phyloP scores from a whole-genome alignment of 2,113 vertebrate species.

The Ctenodactylus gundi region DNA sequence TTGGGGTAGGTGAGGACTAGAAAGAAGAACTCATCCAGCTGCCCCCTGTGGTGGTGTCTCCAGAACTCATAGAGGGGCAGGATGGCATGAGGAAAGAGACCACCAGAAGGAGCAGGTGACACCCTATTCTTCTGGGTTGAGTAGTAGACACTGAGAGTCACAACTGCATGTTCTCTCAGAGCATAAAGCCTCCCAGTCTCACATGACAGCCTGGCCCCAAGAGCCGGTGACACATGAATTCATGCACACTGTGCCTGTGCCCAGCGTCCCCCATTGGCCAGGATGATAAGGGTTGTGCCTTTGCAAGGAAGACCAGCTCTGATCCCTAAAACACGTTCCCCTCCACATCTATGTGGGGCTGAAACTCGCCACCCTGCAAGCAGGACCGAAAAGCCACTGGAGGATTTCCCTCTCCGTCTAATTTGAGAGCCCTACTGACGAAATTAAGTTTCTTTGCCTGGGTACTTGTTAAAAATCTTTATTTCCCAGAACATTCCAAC shows the following conservation, averaged over 20 bases:
- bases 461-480: background rate
- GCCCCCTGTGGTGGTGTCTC: fast-evolving
- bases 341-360: background rate
- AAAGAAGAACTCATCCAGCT: fast-evolving
- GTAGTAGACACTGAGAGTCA: background rate
- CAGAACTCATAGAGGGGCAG: background rate
- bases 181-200: background rate
- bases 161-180: background rate
- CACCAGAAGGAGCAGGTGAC: background rate
- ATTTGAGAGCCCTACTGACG: background rate
- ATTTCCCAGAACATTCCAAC: background rate
- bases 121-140: background rate
- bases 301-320: background rate
- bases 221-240: background rate
- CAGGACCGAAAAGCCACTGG: background rate
- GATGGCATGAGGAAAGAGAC: background rate
- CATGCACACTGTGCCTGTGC: background rate
- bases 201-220: background rate
- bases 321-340: background rate
- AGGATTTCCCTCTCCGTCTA: background rate
- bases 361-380: background rate
- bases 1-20: background rate
- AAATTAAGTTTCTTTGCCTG: background rate
- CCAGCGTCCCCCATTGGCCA: background rate
- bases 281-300: no score